These are phyloP conservation scores for Protobothrops flavoviridis DNA, from an alignment of 2,113 vertebrate species.

Conservation along the genomic window DNA sequence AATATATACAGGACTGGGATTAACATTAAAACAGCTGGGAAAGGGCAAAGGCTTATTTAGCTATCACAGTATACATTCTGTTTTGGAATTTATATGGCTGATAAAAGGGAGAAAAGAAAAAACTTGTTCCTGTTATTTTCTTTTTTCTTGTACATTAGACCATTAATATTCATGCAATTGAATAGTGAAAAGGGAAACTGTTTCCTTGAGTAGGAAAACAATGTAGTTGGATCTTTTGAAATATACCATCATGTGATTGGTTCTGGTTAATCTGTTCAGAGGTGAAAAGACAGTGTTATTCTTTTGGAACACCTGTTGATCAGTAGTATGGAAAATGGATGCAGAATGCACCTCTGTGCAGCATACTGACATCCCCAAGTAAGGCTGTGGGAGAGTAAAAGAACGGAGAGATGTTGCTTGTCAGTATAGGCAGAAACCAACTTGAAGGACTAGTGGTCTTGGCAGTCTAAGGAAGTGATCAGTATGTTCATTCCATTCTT, in stretches of 20 bases:
- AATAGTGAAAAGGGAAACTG: slow-evolving; percentile 11
- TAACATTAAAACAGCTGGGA: neutral
- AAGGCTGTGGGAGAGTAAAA: neutral
- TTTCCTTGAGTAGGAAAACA: neutral
- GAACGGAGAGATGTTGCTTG: neutral
- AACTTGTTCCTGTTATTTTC: neutral
- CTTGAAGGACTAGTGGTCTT: neutral
- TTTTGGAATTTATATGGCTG: neutral
- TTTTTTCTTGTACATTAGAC: slow-evolving; percentile 26
- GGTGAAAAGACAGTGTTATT: slow-evolving; percentile 13
- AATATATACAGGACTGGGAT: slow-evolving; percentile 21
- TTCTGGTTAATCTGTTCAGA: slow-evolving; percentile 15
- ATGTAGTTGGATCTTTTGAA: slow-evolving; percentile 8
- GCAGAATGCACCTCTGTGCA: too few species aligned
- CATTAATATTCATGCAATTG: neutral
- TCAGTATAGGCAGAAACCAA: neutral
- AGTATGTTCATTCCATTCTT: neutral
- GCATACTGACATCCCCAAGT: neutral
- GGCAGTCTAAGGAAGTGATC: too few species aligned
- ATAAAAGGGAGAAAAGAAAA: neutral
- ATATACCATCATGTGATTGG: neutral
- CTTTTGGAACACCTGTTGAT: neutral
- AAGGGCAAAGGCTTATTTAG: fast-evolving
- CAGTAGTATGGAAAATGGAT: neutral
- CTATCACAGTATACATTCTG: neutral